Evolutionary conservation across 1,140 invertebrate genomes (phyloP).

Genomic region (Drosophila elegans): DNA sequence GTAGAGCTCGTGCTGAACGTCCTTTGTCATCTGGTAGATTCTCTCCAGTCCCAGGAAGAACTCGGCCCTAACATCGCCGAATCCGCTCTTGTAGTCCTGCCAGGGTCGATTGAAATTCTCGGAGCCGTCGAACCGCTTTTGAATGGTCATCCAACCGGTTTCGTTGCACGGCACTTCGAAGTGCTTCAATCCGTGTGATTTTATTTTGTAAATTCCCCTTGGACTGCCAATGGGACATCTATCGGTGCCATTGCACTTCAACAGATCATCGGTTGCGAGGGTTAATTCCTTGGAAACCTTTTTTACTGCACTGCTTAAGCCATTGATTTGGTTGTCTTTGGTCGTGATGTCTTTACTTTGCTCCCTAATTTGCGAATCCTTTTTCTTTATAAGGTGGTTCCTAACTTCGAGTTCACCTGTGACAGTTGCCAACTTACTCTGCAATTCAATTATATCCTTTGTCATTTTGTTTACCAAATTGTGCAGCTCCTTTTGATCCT

Average conservation of each 20-base stretch:
- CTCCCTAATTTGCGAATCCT: not conserved
- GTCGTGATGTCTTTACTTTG: not conserved
- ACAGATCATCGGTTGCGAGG: not conserved
- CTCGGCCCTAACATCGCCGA: not conserved
- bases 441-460: not conserved
- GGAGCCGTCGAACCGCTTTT: not conserved
- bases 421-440: not conserved
- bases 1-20: not conserved
- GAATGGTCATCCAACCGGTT: not conserved
- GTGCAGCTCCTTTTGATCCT: too few species aligned
- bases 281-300: not conserved
- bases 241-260: not conserved
- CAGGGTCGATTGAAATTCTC: not conserved
- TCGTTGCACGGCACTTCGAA: not conserved
- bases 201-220: not conserved
- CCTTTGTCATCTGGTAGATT: not conserved
- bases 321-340: not conserved
- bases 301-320: not conserved
- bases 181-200: not conserved
- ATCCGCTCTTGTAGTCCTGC: conserved; percentile 8
- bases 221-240: not conserved
- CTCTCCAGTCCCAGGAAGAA: conserved; percentile 6
- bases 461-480: too few species aligned
- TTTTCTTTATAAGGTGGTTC: not conserved
- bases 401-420: not conserved